Evolutionary conservation across 64 coral and sea anemone species (phyloP).

Genomic region (Porites lutea): DNA sequence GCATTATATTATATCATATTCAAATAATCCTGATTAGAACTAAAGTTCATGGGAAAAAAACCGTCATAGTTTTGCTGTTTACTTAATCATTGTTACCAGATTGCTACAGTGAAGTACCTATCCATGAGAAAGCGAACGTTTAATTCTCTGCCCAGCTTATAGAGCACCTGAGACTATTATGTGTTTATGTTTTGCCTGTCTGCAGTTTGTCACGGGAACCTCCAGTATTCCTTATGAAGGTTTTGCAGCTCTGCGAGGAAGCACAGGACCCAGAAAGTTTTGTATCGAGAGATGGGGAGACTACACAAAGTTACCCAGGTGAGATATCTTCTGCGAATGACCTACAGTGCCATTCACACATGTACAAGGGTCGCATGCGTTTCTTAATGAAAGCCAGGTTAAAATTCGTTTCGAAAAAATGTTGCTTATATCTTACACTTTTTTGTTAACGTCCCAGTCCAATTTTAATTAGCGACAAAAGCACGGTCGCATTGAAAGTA

Average conservation of each 20-base stretch:
- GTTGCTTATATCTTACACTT: too few relatives aligned
- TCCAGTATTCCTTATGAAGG: constrained; percentile 99
- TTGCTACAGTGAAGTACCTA: too few relatives aligned
- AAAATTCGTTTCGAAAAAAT: too few relatives aligned
- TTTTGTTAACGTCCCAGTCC: too few relatives aligned
- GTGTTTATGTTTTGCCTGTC: neutral
- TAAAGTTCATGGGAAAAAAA: too few relatives aligned
- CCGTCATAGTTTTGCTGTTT: too few relatives aligned
- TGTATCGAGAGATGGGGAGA: constrained; percentile 99
- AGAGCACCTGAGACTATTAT: too few relatives aligned
- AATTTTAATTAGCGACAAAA: too few relatives aligned
- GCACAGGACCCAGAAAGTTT: constrained; percentile 96
- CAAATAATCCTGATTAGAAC: too few relatives aligned
- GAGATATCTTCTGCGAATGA: neutral
- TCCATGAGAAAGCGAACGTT: neutral
- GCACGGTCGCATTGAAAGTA: too few relatives aligned
- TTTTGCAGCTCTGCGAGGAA: constrained; percentile 93
- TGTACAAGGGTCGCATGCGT: neutral
- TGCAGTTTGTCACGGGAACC: constrained; percentile 97
- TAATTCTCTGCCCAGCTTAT: neutral
- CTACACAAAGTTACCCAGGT: constrained; percentile 94
- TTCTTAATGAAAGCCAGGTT: neutral
- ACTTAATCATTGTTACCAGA: too few relatives aligned
- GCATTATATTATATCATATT: too few relatives aligned
- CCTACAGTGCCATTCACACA: neutral